Base-by-base conservation (phyloP, 2,113 vertebrate species). In the Nothocercus julius region DNA sequence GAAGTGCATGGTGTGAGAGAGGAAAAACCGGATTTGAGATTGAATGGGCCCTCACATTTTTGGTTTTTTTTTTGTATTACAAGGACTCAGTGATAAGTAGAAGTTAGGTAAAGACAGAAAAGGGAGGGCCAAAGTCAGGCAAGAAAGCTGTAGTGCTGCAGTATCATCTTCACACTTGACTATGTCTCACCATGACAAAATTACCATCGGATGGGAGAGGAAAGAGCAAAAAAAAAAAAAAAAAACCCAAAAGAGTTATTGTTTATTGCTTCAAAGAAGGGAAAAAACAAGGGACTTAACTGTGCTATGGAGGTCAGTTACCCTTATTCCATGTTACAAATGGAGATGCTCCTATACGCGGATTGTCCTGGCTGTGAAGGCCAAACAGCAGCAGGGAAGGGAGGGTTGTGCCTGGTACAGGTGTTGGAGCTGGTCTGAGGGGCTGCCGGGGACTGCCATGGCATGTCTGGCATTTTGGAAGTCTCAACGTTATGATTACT, bases 11-110 rank as follows among this genome's bases (percentile, higher is more conserved):
- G 56, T 88, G 64, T 68, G 72, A 82, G 85, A 68, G 64, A 69
- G 17, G 10, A n/a, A 38, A 56, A 88, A 83, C 47, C 85, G 91
- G 45, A 56, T 70, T 34, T 34, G 76, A 72, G 61, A 28, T 32
- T 91, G 85, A 87, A 40, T 86, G 30, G 78, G 87, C 51, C 81
- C 54, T 81, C 45, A 45, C 78, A 75, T 87, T 75, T 53, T 73
- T 89, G 67, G n/a, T n/a, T n/a, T n/a, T 36, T 44, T 59, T 92
- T 79, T 82, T 76, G 44, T 21, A 5, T 24, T 80, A n/a, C 68
- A 62, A 30, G 76, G 45, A 82, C 13, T 82, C 49, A 45, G 36
- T 70, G 76, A 11, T 70, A 83, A 53, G 40, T 61, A 27, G 25
- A 88, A 90, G 32, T 34, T 87, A 47, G 59, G 44, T 62, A 53